Base-by-base conservation (phyloP, 2,888 invertebrate species). In the Cryptocephalus moraei region DNA sequence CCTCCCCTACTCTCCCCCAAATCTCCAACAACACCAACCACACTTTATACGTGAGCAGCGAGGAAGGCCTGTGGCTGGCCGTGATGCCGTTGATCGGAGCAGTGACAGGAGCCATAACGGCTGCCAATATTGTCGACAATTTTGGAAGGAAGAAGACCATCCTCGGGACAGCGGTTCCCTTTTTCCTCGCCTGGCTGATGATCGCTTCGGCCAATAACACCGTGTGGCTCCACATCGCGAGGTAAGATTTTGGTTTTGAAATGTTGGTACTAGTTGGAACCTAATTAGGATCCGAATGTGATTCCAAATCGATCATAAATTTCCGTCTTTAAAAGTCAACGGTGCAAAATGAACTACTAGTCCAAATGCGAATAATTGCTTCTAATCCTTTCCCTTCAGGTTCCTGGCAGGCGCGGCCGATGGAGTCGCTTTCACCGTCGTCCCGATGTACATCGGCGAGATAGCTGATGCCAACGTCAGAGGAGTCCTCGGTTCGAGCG, bases 111-210 rank as follows among this genome's bases (percentile, higher is more conserved):
- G 79, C 79, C 8, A 63, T 81, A 4, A 70, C 78, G 12, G 76
- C 80, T 11, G 82, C 81, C 32, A 74, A 79, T 60, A 68, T 80
- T 49, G 79, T 82, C 45, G 81, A 84, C 63, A 70, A 73, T 50
- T 73, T 80, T 49, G 84, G 84, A n/a, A 73, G 84, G n/a, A 83
- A 83, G 62, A 75, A 73, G 10, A 77, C 80, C n/a, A 71, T 83
- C 1, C 70, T 82, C 10, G 64, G 78, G 34, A 75, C 80, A 10
- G 77, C 79, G 0, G 58, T 81, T 8, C 80, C 82, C 0, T 76
- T 80, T 58, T 76, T 79, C 52, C 44, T 77, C 36, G 77, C 81
- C 50, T 84, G 83, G 82, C 62, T 81, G 33, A 67, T 82, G 55
- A 74, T 83, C 55, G 78, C 80, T 52, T 67, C 75, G 33, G 80